Conservation (phyloP, 2,113 vertebrate genomes). For the Microtus richardsoni region DNA sequence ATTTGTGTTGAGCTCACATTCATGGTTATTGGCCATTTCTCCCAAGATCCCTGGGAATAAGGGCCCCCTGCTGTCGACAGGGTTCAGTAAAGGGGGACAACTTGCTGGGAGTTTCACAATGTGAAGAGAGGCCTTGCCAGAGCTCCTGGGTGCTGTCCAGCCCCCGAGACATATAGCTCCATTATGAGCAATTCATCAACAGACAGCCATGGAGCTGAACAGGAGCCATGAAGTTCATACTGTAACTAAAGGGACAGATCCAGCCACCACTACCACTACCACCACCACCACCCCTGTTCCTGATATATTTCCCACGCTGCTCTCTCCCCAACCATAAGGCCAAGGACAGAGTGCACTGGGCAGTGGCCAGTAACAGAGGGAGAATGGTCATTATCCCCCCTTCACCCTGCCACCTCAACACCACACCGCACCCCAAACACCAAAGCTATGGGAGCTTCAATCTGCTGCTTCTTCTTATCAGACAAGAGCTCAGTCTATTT, state of each 20-base stretch:
- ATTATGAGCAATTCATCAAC: not conserved
- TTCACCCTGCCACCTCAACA: not conserved
- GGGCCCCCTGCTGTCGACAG: not conserved
- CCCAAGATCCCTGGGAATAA: not conserved
- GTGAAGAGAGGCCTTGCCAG: not conserved
- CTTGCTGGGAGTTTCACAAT: not conserved
- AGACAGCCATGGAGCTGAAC: not conserved
- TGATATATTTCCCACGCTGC: not conserved
- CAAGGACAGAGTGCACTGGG: not conserved
- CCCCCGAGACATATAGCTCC: not conserved
- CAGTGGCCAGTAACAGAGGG: not conserved
- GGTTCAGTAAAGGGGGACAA: slow-evolving; percentile 57
- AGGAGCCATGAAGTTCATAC: not conserved
- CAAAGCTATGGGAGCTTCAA: not conserved
- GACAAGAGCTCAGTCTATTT: not conserved
- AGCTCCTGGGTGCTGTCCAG: not conserved
- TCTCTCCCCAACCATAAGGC: not conserved
- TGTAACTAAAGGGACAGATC: not conserved
- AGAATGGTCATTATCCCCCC: rapidly evolving
- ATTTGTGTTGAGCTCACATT: not conserved
- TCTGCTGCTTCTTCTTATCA: not conserved
- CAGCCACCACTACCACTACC: not conserved
- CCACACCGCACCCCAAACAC: rapidly evolving
- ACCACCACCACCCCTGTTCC: not conserved
- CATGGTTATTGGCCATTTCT: not conserved